Base-by-base conservation (phyloP, 2,888 invertebrate species). In the Tiliacea citrago region DNA sequence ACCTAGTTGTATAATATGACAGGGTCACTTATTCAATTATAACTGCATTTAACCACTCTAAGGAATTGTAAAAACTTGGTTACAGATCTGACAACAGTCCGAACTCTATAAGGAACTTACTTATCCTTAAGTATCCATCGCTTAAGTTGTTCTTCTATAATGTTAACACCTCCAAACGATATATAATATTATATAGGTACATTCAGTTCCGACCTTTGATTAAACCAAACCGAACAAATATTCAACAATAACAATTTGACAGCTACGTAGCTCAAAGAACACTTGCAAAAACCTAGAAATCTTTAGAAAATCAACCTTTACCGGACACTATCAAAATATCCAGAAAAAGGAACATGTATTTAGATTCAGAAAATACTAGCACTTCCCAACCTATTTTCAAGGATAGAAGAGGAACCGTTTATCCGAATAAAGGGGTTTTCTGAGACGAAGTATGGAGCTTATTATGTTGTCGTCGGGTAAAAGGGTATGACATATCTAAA, bases 401-500 rank as follows among this genome's bases (percentile, higher is more conserved):
- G 57, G 69, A 73, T 76, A 70, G 79, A 76, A 58, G 72, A 66
- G 61, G 65, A 79, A 82, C 58, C 74, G 68, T 77, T 83, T 83
- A 83, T 85, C 62, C 75, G 58, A 67, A 47, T 75, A 65, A 69
- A 75, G 42, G 53, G 71, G 51, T 79, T 83, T 82, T 75, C 65
- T 73, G 68, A 62, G 61, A 61, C 74, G 67, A 72, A 82, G 67
- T 67, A 82, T 78, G 60, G 71, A 66, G 77, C 76, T 68, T 84
- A 85, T 83, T 79, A 83, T 77, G 71, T 80, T 82, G 77, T 84
- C 82, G 79, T 78, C 77, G 80, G 69, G 75, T 79, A 80, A 77
- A 82, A 86, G 82, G 82, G 86, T 81, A 86, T 78, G 84, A 84
- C 85, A 80, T 84, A 86, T 79, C 79, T 85, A 85, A 83, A 85